Percentiles rank a stretch among this genome's conserved stretches.
Conservation (phyloP, 1,140 invertebrate genomes). For the Dreissena polymorpha region DNA sequence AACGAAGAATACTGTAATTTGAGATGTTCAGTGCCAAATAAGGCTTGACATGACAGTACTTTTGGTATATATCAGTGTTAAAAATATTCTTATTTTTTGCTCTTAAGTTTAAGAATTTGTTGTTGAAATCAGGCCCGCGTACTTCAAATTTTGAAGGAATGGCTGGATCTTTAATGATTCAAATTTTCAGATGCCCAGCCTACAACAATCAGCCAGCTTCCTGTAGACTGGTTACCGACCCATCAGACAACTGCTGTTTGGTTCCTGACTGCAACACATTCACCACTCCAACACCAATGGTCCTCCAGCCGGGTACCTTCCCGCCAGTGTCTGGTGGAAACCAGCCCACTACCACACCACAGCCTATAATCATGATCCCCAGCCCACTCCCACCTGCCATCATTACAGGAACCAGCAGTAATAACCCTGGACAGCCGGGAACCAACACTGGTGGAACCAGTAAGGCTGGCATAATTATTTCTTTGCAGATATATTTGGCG, state of each 20-base stretch:
- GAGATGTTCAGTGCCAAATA: too few relatives aligned
- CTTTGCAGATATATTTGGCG: neutral
- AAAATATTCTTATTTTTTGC: too few relatives aligned
- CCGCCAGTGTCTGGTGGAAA: conserved; percentile 43
- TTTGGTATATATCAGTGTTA: too few relatives aligned
- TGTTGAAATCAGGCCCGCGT: too few relatives aligned
- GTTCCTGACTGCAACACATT: conserved; percentile 65
- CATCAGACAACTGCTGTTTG: conserved; percentile 66
- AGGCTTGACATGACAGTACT: too few relatives aligned
- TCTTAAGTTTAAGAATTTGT: too few relatives aligned
- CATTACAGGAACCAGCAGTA: conserved; percentile 48
- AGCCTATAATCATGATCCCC: conserved; percentile 28
- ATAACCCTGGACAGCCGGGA: conserved; percentile 29
- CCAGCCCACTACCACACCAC: conserved; percentile 4
- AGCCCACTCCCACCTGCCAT: conserved; percentile 43
- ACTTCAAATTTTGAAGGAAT: too few relatives aligned
- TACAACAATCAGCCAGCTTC: conserved; percentile 55
- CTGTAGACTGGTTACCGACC: conserved; percentile 64
- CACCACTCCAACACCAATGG: conserved; percentile 23
- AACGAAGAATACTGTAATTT: too few relatives aligned
- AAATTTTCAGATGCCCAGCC: conserved; percentile 58
- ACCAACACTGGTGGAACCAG: neutral
- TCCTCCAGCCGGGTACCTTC: conserved; percentile 27
- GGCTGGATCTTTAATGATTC: neutral
- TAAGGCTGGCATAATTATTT: neutral